Percentiles rank a stretch among this genome's conserved stretches.
These are phyloP conservation scores for Tachuris rubrigastra DNA, from an alignment of 2,113 vertebrate genomes.

Conservation along the genomic window DNA sequence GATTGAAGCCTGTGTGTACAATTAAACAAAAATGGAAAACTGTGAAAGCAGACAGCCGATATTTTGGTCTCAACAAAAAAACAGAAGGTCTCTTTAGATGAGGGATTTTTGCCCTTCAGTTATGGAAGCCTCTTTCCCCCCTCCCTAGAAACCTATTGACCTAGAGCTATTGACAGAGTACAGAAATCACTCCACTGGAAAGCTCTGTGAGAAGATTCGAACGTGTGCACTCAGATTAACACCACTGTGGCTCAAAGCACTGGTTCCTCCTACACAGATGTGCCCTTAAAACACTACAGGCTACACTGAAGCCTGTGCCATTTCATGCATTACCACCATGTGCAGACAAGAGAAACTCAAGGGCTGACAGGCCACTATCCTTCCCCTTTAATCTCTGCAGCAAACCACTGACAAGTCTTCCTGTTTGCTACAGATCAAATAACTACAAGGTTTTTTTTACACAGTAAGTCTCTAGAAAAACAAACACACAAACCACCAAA, in stretches of 20 bases:
- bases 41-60: neutral
- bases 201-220: neutral
- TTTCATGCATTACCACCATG: neutral
- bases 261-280: rapidly evolving
- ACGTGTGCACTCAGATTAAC: neutral
- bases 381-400: neutral
- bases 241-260: neutral
- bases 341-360: neutral
- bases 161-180: neutral
- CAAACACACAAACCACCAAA: neutral
- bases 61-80: neutral
- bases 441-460: neutral
- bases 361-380: neutral
- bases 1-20: neutral
- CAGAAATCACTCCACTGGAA: neutral
- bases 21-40: neutral
- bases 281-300: neutral
- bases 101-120: neutral
- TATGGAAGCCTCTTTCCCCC: neutral
- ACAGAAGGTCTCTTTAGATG: neutral
- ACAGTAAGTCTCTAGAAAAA: neutral
- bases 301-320: neutral
- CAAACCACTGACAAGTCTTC: neutral
- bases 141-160: neutral
- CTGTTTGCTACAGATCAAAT: neutral